Percentiles rank a stretch among this genome's conserved stretches.
These are phyloP conservation scores for Craseonycteris thonglongyai DNA, from an alignment of 2,113 vertebrate genomes.

Conservation along the genomic window DNA sequence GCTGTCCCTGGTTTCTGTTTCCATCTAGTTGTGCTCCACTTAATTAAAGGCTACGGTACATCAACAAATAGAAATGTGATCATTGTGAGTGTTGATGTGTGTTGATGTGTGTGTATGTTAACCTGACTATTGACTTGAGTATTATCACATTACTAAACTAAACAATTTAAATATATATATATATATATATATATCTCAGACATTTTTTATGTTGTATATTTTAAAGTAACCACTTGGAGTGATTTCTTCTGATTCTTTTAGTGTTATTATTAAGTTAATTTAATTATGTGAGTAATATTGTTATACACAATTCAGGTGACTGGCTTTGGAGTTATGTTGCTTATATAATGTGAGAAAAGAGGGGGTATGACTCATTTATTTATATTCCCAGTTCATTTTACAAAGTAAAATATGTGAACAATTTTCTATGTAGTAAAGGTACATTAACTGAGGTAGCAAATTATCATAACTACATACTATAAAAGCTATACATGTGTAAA, in stretches of 20 bases:
- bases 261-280: neutral
- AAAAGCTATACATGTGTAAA: neutral
- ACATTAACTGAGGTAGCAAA: neutral
- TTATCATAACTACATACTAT: neutral
- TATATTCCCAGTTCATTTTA: neutral
- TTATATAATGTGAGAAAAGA: neutral
- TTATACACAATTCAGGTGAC: neutral
- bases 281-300: neutral
- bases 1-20: neutral
- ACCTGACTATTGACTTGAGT: neutral
- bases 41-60: neutral
- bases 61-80: neutral
- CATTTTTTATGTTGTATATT: neutral
- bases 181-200: no score
- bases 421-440: neutral
- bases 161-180: no score
- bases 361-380: neutral
- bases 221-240: neutral
- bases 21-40: no score
- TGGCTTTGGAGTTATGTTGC: neutral
- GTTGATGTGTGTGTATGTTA: neutral
- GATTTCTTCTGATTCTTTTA: neutral
- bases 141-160: neutral
- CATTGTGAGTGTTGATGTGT: neutral
- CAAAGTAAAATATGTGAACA: neutral